A percentile compares a stretch with the other conserved stretches of the same genome.
Conservation (phyloP, 1,140 invertebrate genomes). For the Procambarus clarkii region DNA sequence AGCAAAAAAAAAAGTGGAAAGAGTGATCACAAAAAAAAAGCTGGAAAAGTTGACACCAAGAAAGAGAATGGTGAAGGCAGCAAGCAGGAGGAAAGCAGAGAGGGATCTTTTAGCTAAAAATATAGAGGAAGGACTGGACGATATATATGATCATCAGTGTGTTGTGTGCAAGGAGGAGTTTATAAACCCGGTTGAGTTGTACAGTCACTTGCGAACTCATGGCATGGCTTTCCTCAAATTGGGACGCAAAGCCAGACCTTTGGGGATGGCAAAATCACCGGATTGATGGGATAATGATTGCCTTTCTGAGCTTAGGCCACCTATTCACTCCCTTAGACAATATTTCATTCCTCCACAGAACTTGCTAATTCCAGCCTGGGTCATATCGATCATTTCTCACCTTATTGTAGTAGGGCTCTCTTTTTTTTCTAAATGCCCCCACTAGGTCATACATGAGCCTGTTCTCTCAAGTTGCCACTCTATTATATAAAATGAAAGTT, state of each 20-base stretch:
- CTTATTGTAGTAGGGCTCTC: too few species aligned
- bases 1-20: background rate
- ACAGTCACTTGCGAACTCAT: conserved; percentile 71
- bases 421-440: too few species aligned
- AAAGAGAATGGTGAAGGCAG: background rate
- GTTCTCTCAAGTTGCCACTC: too few species aligned
- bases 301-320: background rate
- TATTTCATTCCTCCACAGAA: too few species aligned
- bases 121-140: conserved; percentile 24
- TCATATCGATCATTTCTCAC: too few species aligned
- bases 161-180: conserved; percentile 70
- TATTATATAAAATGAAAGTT: too few species aligned
- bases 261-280: conserved; percentile 40
- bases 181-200: conserved; percentile 53
- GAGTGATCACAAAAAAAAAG: conserved; percentile 12
- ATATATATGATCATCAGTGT: conserved; percentile 59
- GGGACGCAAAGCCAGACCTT: conserved; percentile 62
- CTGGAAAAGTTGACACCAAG: background rate
- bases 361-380: too few species aligned
- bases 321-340: too few species aligned
- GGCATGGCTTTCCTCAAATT: conserved; percentile 72
- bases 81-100: conserved; percentile 2
- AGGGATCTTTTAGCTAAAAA: background rate
- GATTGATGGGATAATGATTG: conserved; percentile 11
- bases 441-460: too few species aligned